Conservation (phyloP, 2,113 vertebrate genomes). For the Daboia siamensis region DNA sequence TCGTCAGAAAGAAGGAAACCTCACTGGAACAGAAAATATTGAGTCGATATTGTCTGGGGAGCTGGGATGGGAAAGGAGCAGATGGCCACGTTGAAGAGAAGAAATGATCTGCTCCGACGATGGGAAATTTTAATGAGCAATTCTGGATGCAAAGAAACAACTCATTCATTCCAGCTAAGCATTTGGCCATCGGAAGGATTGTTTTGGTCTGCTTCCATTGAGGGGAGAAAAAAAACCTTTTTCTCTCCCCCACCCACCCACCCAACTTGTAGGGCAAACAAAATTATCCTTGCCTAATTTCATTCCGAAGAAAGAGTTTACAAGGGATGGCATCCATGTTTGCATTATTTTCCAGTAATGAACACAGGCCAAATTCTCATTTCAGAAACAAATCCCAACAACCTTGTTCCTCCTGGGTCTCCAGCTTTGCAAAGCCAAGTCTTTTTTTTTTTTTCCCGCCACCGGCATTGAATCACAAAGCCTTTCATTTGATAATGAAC, state of each 20-base stretch:
- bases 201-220: conserved; percentile 1
- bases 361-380: neutral
- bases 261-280: neutral
- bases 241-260: neutral
- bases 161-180: conserved; percentile 9
- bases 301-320: neutral
- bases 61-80: conserved; percentile 17
- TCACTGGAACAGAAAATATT: neutral
- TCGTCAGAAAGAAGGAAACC: neutral
- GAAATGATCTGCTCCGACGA: neutral
- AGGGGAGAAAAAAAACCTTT: too few relatives aligned
- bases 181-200: neutral
- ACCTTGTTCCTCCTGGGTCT: neutral
- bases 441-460: neutral
- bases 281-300: too few relatives aligned
- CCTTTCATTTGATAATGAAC: neutral
- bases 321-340: neutral
- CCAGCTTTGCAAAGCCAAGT: neutral
- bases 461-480: neutral
- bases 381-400: neutral
- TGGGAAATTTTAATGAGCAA: conserved; percentile 21
- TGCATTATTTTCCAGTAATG: neutral
- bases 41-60: neutral
- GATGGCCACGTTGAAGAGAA: conserved; percentile 17
- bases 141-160: conserved; percentile 11